A percentile compares a stretch with the other conserved stretches of the same genome.
Evolutionary conservation across 1,140 invertebrate genomes (phyloP).

Genomic region (Hypsibius dujardini): DNA sequence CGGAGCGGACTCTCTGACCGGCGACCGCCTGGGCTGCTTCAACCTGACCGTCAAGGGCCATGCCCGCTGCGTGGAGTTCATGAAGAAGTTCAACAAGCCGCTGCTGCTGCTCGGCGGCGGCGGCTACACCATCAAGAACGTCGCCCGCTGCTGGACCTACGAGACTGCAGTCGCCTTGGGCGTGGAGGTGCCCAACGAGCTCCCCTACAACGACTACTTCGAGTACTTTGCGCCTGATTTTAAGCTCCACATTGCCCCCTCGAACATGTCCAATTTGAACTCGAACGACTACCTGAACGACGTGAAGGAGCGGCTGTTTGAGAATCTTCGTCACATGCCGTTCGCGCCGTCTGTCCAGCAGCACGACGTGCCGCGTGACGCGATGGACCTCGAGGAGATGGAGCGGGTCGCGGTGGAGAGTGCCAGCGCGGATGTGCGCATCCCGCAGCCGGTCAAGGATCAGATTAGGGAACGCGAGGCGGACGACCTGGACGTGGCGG

Average conservation of each 20-base stretch:
- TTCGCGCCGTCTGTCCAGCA: conserved; percentile 74
- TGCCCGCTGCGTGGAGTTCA: conserved; percentile 38
- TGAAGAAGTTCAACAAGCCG: conserved; percentile 36
- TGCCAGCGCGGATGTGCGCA: conserved; percentile 70
- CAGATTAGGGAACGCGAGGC: not conserved
- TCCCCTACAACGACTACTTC: conserved; percentile 48
- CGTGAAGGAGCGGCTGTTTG: conserved; percentile 50
- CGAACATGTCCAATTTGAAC: conserved; percentile 99
- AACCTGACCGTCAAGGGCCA: conserved; percentile 34
- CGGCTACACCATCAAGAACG: conserved; percentile 40
- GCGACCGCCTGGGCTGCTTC: conserved; percentile 89
- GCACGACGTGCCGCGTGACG: conserved; percentile 37
- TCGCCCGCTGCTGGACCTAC: conserved; percentile 40
- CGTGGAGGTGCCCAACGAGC: conserved; percentile 38
- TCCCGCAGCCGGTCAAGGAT: conserved; percentile 37
- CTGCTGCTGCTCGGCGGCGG: conserved; percentile 38
- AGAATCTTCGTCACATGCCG: conserved; percentile 89
- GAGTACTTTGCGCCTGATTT: conserved; percentile 99
- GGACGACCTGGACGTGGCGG: not conserved
- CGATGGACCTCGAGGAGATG: conserved; percentile 35
- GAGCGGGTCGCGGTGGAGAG: conserved; percentile 49
- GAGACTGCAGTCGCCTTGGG: conserved; percentile 38
- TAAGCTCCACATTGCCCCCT: conserved; percentile 96
- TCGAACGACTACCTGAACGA: conserved; percentile 84
- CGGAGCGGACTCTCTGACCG: conserved; percentile 92